These are phyloP conservation scores for Ginglymostoma cirratum DNA, from an alignment of 2,113 vertebrate genomes.

Conservation along the genomic window DNA sequence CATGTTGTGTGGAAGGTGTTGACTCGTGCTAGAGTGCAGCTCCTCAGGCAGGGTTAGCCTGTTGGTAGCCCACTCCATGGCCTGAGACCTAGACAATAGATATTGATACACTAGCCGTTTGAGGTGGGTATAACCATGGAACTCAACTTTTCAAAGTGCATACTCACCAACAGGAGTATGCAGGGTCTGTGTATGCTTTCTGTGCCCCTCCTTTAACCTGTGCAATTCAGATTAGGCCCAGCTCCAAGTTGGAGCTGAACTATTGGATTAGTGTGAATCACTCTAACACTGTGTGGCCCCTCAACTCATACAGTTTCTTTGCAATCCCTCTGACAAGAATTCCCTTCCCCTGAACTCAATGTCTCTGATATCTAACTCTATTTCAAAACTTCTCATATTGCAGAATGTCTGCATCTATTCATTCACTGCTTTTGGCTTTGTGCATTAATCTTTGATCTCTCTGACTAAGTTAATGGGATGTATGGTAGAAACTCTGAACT, in stretches of 20 bases:
- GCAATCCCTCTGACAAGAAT: background rate
- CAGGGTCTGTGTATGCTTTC: background rate
- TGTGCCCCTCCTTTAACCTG: background rate
- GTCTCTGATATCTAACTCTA: background rate
- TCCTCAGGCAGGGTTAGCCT: background rate
- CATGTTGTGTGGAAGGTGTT: background rate
- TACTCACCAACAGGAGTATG: background rate
- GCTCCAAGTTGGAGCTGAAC: too few species aligned
- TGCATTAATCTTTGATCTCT: background rate
- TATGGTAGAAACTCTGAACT: background rate
- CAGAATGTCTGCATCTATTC: background rate
- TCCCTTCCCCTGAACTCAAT: background rate
- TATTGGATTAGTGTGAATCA: background rate
- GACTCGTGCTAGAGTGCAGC: background rate
- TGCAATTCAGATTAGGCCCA: background rate
- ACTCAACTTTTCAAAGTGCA: background rate
- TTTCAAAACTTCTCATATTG: background rate
- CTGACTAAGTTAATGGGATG: background rate
- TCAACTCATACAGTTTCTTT: background rate
- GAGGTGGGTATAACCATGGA: background rate
- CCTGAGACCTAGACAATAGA: background rate
- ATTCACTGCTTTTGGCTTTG: background rate
- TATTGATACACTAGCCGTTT: background rate
- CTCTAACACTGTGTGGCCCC: background rate
- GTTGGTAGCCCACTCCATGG: background rate